These are phyloP conservation scores for Mechanitis messenoides DNA, from an alignment of 2,888 invertebrate genomes.

Conservation along the genomic window DNA sequence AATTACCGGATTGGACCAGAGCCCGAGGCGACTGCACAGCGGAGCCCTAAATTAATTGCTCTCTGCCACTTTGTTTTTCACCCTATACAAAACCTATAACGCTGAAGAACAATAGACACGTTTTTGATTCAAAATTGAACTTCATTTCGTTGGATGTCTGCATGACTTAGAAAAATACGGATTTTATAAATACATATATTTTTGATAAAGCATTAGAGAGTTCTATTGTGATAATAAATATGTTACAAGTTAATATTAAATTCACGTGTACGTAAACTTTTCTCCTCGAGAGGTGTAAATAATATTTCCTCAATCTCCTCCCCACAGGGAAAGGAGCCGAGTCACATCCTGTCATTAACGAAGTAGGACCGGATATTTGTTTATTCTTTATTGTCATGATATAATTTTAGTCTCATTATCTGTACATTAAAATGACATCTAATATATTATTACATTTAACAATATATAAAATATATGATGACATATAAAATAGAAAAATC, in stretches of 20 bases:
- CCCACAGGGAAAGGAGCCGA: conserved; percentile 15
- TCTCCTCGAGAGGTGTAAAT: conserved; percentile 16
- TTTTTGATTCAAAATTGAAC: conserved; percentile 5
- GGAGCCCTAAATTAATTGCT: conserved; percentile 71
- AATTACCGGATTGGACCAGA: conserved; percentile 72
- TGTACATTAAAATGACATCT: neutral
- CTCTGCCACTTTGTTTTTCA: conserved; percentile 63
- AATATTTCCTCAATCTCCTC: conserved; percentile 31
- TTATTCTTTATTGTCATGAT: conserved; percentile 11
- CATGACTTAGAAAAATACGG: too few relatives aligned
- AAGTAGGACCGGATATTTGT: conserved; percentile 25
- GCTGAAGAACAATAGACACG: conserved; percentile 19
- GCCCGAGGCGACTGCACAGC: conserved; percentile 48
- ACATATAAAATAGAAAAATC: neutral
- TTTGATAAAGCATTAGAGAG: too few relatives aligned
- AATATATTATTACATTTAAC: neutral
- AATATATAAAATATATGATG: neutral
- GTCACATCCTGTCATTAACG: conserved; percentile 26
- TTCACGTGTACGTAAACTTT: neutral
- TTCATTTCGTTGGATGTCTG: conserved; percentile 12
- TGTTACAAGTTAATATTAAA: neutral
- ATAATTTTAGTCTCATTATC: conserved; percentile 18
- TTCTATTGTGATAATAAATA: neutral
- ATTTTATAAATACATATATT: too few relatives aligned
- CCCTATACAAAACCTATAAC: conserved; percentile 31